Evolutionary conservation across 2,797 vertebrate species (phyloP).

Genomic region (Phyllotis vaccarum): DNA sequence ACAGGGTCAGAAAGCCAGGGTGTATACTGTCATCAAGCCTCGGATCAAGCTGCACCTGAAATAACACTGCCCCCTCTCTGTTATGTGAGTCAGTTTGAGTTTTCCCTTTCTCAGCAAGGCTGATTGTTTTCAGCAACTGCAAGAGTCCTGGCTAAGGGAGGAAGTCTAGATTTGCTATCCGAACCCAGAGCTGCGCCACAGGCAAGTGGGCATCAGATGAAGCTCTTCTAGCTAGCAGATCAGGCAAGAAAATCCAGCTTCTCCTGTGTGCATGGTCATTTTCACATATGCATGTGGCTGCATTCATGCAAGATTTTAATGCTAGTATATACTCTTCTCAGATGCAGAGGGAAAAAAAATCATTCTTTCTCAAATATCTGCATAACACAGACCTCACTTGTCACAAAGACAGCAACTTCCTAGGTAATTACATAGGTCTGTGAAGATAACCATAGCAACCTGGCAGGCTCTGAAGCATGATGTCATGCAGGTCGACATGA

Average conservation of each 20-base stretch:
- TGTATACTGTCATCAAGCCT: background rate
- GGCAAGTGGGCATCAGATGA: background rate
- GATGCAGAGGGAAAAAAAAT: constrained; percentile 69
- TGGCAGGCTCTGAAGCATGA: constrained; percentile 75
- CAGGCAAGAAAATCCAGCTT: background rate
- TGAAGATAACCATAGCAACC: constrained; percentile 87
- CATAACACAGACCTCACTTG: constrained; percentile 73
- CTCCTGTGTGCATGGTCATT: background rate
- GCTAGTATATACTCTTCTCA: constrained; percentile 70
- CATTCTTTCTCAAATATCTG: constrained; percentile 79
- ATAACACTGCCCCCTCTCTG: background rate
- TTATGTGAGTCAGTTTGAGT: background rate
- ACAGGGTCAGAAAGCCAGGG: background rate
- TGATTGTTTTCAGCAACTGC: background rate
- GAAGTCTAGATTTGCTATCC: constrained; percentile 15
- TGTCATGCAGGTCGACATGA: constrained; percentile 77
- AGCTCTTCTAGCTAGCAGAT: background rate
- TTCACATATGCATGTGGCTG: background rate
- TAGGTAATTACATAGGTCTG: constrained; percentile 84
- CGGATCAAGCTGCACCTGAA: background rate
- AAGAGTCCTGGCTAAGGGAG: background rate
- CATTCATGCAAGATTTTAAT: background rate
- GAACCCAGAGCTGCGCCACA: background rate
- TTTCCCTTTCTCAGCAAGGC: background rate
- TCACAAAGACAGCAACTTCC: constrained; percentile 78